phyloP scores from a whole-genome alignment of 2,888 invertebrate species.

The Acleris literana region DNA sequence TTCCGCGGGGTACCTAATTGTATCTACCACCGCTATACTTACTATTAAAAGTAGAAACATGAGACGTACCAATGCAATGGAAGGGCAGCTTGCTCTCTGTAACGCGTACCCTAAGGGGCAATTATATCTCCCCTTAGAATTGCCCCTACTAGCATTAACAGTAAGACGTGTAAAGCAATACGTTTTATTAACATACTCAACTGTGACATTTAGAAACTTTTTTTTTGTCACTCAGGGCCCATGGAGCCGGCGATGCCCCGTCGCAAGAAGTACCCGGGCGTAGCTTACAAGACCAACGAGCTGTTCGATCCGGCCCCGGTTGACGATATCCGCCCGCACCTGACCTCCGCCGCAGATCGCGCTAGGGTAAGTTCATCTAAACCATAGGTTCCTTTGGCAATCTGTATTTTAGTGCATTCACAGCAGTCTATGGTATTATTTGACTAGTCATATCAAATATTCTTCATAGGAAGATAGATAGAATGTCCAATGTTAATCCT shows the following conservation, averaged over 20 bases:
- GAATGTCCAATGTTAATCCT: no score
- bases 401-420: no score
- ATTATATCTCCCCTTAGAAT: constrained; percentile 34
- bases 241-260: constrained; percentile 93
- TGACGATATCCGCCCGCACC: constrained; percentile 82
- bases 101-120: constrained; percentile 64
- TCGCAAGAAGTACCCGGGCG: constrained; percentile 94
- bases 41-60: no score
- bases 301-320: constrained; percentile 88
- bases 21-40: no score
- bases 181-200: no score
- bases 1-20: no score
- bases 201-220: no score
- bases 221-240: constrained; percentile 55
- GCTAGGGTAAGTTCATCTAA: constrained; percentile 82
- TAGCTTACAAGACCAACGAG: constrained; percentile 94
- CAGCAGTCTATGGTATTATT: no score
- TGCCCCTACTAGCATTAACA: neutral
- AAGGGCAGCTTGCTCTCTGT: constrained; percentile 80
- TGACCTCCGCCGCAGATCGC: constrained; percentile 83
- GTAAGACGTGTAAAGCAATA: no score
- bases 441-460: no score
- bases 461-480: no score
- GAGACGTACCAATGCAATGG: constrained; percentile 77
- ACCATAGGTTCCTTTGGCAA: no score